These are phyloP conservation scores for Ailurus styani DNA, from an alignment of 2,113 vertebrate species.

Conservation along the genomic window DNA sequence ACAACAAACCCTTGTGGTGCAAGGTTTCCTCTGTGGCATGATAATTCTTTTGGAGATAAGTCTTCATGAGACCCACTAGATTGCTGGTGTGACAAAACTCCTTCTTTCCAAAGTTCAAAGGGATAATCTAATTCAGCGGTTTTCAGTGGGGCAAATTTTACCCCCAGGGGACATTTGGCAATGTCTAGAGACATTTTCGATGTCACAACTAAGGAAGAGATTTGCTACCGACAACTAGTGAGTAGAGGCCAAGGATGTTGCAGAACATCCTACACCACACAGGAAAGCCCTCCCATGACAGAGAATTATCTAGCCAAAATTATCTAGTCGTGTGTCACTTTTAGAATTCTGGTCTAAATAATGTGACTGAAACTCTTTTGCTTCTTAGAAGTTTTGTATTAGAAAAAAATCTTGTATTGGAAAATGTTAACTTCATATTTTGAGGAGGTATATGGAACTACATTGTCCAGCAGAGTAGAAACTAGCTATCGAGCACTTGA, in stretches of 20 bases:
- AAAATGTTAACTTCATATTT: neutral
- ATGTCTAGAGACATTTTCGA: neutral
- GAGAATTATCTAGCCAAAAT: neutral
- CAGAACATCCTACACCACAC: neutral
- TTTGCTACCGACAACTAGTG: neutral
- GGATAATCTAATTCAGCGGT: neutral
- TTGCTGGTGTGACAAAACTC: neutral
- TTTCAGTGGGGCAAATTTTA: neutral
- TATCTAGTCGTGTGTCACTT: neutral
- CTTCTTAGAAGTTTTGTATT: neutral
- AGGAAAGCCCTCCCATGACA: neutral
- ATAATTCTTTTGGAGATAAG: neutral
- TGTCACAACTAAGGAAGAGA: neutral
- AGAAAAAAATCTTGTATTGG: neutral
- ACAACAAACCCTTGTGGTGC: neutral
- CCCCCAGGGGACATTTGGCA: neutral
- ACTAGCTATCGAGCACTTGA: neutral
- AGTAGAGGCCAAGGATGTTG: neutral
- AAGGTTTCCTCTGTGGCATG: neutral
- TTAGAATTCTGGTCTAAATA: neutral
- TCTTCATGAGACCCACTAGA: neutral
- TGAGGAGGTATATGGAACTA: neutral
- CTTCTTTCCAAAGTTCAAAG: neutral
- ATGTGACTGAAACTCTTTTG: neutral
- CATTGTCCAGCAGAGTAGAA: neutral